These are phyloP conservation scores for Molossus molossus DNA, from an alignment of 2,797 vertebrate genomes.

Conservation along the genomic window DNA sequence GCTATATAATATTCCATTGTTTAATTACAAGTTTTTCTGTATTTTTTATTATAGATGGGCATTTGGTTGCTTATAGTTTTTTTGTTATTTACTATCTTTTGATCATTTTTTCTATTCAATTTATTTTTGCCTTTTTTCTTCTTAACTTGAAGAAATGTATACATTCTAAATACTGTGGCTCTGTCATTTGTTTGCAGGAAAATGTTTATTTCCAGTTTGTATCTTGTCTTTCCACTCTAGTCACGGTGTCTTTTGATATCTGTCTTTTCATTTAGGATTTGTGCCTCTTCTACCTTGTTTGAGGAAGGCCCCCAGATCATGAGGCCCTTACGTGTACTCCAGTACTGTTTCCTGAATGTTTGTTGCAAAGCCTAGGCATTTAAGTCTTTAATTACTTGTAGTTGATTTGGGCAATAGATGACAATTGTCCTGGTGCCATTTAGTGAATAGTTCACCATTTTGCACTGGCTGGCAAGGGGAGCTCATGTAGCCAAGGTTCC, in stretches of 20 bases:
- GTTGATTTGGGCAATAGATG: neutral
- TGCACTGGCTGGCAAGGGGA: neutral
- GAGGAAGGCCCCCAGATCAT: neutral
- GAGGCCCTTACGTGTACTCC: neutral
- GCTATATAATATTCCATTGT: neutral
- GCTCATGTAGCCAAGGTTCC: neutral
- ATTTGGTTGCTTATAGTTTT: neutral
- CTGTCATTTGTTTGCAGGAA: neutral
- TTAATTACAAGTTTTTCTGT: neutral
- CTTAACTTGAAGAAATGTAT: neutral
- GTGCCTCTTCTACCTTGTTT: neutral
- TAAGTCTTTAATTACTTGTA: neutral
- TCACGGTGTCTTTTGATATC: neutral
- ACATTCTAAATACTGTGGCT: neutral
- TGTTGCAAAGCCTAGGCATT: neutral
- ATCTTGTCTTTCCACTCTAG: neutral
- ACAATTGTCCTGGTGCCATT: neutral
- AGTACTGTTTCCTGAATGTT: neutral
- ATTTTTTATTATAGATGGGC: neutral
- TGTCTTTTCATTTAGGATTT: neutral
- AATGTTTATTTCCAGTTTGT: neutral
- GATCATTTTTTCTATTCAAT: neutral
- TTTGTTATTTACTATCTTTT: neutral
- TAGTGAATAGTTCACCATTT: neutral
- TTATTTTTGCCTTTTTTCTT: neutral